A percentile compares a stretch with the other conserved stretches of the same genome.
phyloP scores from a whole-genome alignment of 53 echinoderm and acorn worm genomes.

The Pentamera pediparva region DNA sequence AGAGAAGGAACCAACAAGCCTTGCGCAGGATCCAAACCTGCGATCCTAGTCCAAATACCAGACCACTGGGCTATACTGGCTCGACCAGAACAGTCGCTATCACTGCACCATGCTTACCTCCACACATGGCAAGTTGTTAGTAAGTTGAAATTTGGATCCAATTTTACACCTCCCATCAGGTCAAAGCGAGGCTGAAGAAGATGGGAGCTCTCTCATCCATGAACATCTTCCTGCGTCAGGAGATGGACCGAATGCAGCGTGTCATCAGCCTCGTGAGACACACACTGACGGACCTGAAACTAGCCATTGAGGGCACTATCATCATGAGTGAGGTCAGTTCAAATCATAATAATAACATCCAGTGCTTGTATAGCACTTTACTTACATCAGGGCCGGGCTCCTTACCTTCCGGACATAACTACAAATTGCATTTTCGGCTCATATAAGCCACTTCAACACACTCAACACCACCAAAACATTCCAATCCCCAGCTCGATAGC shows the following conservation, averaged over 20 bases:
- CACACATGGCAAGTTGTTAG: too few relatives aligned
- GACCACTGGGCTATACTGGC: too few relatives aligned
- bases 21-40: too few relatives aligned
- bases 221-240: conserved; percentile 98
- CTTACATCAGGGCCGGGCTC: not conserved
- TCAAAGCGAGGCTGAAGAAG: conserved; percentile 89
- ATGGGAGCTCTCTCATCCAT: conserved; percentile 97
- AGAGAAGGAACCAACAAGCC: too few relatives aligned
- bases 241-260: conserved; percentile 98
- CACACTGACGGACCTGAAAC: conserved; percentile 81
- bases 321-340: conserved; percentile 96
- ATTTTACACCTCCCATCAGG: conserved; percentile 36
- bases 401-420: not conserved
- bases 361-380: not conserved
- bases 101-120: too few relatives aligned
- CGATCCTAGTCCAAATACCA: too few relatives aligned
- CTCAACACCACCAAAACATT: too few relatives aligned
- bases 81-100: too few relatives aligned
- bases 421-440: too few relatives aligned
- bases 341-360: not conserved
- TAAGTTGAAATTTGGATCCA: too few relatives aligned
- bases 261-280: conserved; percentile 82
- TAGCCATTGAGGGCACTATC: conserved; percentile 98
- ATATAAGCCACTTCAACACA: too few relatives aligned
- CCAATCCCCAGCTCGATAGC: too few relatives aligned